Percentiles rank a stretch among this genome's conserved stretches.
phyloP scores from a whole-genome alignment of 2,888 invertebrate species.

The Dynastes grantii region DNA sequence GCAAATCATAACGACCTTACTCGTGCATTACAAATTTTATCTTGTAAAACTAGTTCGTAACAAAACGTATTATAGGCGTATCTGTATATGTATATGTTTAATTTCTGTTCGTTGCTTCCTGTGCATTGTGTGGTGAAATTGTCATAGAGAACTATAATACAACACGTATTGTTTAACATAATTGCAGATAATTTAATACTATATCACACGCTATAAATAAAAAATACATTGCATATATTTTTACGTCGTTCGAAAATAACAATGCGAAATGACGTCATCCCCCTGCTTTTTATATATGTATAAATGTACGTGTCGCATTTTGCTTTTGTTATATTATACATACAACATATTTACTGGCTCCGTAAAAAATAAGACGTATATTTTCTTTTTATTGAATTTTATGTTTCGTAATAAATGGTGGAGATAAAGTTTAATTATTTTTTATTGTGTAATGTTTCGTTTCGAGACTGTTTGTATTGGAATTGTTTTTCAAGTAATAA shows the following conservation, averaged over 20 bases:
- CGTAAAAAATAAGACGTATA: neutral
- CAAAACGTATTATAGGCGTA: neutral
- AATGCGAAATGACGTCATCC: constrained; percentile 23
- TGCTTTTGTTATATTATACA: neutral
- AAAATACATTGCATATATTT: constrained; percentile 5
- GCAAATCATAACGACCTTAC: too few species aligned
- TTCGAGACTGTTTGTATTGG: too few species aligned
- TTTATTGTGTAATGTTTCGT: too few species aligned
- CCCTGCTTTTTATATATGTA: neutral
- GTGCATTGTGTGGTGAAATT: constrained; percentile 24
- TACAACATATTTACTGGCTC: neutral
- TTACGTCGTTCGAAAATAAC: constrained; percentile 17
- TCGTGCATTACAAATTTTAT: too few species aligned
- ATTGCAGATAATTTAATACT: constrained; percentile 34
- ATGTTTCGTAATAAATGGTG: too few species aligned
- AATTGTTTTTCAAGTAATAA: too few species aligned
- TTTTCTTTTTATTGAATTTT: too few species aligned
- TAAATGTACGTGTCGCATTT: too few species aligned
- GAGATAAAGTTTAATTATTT: too few species aligned
- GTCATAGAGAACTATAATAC: constrained; percentile 15
- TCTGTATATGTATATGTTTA: neutral
- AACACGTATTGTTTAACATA: constrained; percentile 37
- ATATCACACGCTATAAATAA: constrained; percentile 35
- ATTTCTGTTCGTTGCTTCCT: neutral
- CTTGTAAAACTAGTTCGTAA: too few species aligned